These are phyloP conservation scores for Drosophila santomea DNA, from an alignment of 1,140 invertebrate genomes.

Conservation along the genomic window DNA sequence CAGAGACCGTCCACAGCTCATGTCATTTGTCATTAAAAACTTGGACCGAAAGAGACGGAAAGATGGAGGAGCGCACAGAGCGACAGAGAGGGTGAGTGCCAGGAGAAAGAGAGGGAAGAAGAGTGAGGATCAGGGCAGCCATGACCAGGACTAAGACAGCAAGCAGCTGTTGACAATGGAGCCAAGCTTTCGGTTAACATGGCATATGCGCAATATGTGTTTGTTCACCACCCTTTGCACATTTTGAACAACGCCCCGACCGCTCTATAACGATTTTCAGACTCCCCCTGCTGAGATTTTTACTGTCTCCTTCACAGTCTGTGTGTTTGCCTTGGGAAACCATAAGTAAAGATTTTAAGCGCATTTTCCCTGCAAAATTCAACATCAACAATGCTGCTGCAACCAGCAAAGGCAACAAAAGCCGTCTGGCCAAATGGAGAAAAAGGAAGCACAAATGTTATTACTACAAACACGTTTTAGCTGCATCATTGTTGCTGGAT, in stretches of 20 bases:
- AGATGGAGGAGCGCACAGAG: neutral
- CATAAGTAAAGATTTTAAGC: conserved; percentile 79
- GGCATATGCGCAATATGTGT: conserved; percentile 79
- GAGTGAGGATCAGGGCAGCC: conserved; percentile 19
- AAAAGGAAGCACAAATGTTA: conserved; percentile 46
- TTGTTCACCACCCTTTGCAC: conserved; percentile 42
- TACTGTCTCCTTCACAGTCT: conserved; percentile 19
- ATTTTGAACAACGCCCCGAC: neutral
- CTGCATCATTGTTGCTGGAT: conserved; percentile 14
- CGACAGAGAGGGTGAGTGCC: neutral
- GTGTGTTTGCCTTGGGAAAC: conserved; percentile 60
- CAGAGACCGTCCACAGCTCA: conserved; percentile 20
- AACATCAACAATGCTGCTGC: conserved; percentile 46
- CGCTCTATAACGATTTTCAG: neutral
- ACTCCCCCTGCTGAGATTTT: conserved; percentile 36
- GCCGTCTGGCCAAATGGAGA: conserved; percentile 29
- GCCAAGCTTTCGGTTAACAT: conserved; percentile 80
- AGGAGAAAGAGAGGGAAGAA: neutral
- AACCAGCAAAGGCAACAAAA: conserved; percentile 45
- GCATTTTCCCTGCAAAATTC: conserved; percentile 65
- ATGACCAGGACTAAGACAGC: conserved; percentile 55
- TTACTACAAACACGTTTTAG: conserved; percentile 38
- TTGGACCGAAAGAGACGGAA: conserved; percentile 29
- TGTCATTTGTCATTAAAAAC: conserved; percentile 81
- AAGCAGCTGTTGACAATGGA: conserved; percentile 78